Base-by-base conservation (phyloP, 2,888 invertebrate genomes). In the Drosophila neonasuta region DNA sequence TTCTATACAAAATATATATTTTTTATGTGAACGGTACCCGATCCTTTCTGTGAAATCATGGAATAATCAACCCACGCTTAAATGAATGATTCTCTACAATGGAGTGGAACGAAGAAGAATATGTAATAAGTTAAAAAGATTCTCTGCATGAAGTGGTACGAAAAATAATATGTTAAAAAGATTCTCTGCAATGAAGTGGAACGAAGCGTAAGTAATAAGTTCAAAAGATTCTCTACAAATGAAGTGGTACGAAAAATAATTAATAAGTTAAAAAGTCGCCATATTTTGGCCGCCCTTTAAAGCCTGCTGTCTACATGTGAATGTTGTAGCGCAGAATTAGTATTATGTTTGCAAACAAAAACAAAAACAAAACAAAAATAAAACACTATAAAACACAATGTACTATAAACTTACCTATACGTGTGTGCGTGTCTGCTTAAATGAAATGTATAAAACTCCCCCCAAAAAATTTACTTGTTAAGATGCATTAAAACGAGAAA, bases 401-500 rank as follows among this genome's bases (percentile, higher is more conserved):
- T 70, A 70, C 73, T 73, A 58, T 67, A 73, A 55, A 39, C 24
- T 24, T 6, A 42, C 61, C 36, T 20, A 50, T 41, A 15, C 13
- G 7, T 60, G 55, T 58, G 54, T 41, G 15, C 13, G 13, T 60
- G 55, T 58, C 56, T 57, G 83, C 71, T 76, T 71, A 51, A 51
- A 68, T 66, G 44, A 52, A 72, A 24, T 80, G 76, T 76, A 80
- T 67, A 76, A 78, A 80, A 51, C 48, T 8, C 13, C 39, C 36
- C 36, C 36, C 1, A 15, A 15, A 36, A 6, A 24, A 36, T 36
- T 4, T 52, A 74, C 15, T 69, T 77, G 77, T 72, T 77, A 71
- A 36, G 36, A 78, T 5, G 68, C 70, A 80, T 80, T 77, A 82
- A 82, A 82, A 71, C 49, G 68, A 64, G 49, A 66, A 66, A 66